phyloP scores from a whole-genome alignment of 1,140 invertebrate species.

The Eupristina koningsbergeri region DNA sequence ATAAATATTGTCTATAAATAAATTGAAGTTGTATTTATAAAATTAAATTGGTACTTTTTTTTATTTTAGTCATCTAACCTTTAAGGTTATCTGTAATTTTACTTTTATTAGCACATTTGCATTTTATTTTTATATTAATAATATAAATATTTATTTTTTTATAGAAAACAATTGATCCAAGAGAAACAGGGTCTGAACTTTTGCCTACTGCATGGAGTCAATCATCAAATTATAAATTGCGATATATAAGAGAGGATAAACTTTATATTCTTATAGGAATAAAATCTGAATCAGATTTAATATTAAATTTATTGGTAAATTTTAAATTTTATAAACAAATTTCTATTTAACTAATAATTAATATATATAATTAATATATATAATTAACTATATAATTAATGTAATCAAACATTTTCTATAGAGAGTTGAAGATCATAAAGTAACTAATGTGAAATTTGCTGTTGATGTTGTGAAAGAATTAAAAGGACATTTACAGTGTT shows the following conservation, averaged over 20 bases:
- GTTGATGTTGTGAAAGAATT: slow-evolving; percentile 68
- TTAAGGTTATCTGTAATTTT: background rate
- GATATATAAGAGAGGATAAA: slow-evolving; percentile 78
- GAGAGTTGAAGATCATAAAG: slow-evolving; percentile 69
- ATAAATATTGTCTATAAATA: no score
- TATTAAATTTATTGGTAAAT: slow-evolving; percentile 80
- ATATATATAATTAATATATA: slow-evolving; percentile 30
- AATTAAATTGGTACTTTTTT: background rate
- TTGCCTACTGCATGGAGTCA: slow-evolving; percentile 82
- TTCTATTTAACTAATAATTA: no score
- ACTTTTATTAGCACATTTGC: no score
- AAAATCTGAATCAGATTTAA: slow-evolving; percentile 76
- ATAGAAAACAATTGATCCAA: slow-evolving; percentile 76
- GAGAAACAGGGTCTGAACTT: slow-evolving; percentile 78
- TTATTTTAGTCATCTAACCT: background rate
- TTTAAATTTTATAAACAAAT: no score
- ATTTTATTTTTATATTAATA: background rate
- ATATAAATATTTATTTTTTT: slow-evolving; percentile 49
- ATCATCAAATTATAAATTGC: slow-evolving; percentile 75
- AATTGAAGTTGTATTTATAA: no score
- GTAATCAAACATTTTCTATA: slow-evolving; percentile 53
- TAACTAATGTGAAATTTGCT: slow-evolving; percentile 67
- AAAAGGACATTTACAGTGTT: slow-evolving; percentile 65
- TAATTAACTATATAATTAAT: slow-evolving; percentile 34
- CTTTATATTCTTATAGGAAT: slow-evolving; percentile 80